phyloP scores from a whole-genome alignment of 2,797 vertebrate species.

The Pelobates cultripes region DNA sequence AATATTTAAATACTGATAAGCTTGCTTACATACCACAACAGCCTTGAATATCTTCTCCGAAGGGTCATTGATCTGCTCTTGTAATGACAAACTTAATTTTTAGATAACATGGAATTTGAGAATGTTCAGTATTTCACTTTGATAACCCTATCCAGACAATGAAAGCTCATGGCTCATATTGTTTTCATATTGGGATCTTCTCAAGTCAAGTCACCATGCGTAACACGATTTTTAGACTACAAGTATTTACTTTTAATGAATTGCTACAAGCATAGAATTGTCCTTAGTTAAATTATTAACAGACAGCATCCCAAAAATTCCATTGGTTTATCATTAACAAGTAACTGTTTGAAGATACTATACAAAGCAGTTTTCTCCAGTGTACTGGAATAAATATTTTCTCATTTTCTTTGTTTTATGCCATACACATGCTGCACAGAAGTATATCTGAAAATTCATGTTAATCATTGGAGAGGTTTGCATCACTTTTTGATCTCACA shows the following conservation, averaged over 20 bases:
- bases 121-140: background rate
- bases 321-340: background rate
- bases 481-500: no score
- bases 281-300: background rate
- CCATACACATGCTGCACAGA: no score
- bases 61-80: slow-evolving; percentile 30
- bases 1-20: slow-evolving; percentile 40
- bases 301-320: background rate
- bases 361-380: background rate
- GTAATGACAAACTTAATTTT: background rate
- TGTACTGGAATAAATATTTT: background rate
- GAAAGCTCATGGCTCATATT: background rate
- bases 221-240: no score
- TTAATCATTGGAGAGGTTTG: no score
- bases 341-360: background rate
- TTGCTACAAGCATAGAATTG: background rate
- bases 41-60: background rate
- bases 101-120: background rate
- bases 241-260: background rate
- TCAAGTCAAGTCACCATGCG: background rate
- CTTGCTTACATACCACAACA: background rate
- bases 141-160: background rate
- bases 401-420: no score
- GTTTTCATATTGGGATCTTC: background rate
- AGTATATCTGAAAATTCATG: no score